A percentile compares a stretch with the other conserved stretches of the same genome.
phyloP scores from a whole-genome alignment of 2,113 vertebrate genomes.

The Lycaon pictus region DNA sequence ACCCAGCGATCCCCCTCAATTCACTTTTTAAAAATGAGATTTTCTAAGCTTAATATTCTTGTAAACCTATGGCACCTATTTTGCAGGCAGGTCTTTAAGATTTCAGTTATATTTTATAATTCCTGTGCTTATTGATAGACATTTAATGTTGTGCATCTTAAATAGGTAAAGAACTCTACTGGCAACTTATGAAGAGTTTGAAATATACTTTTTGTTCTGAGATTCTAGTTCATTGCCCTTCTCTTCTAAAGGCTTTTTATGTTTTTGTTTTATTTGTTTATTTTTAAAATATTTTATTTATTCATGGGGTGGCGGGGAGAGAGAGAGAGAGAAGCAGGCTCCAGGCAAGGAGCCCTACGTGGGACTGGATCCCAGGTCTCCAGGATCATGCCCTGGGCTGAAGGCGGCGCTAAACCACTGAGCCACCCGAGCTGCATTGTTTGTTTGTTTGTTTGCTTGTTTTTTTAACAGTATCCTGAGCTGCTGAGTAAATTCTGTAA shows the following conservation, averaged over 20 bases:
- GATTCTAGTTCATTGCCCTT: neutral
- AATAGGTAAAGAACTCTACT: neutral
- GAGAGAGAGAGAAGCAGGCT: too few relatives aligned
- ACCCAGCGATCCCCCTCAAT: neutral
- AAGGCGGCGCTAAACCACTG: too few relatives aligned
- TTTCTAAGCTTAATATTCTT: neutral
- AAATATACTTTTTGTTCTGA: neutral
- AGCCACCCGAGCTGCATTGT: too few relatives aligned
- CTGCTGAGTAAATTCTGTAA: slow-evolving; percentile 1
- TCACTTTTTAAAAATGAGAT: neutral
- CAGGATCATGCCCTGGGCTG: too few relatives aligned
- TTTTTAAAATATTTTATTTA: too few relatives aligned
- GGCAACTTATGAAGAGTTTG: neutral
- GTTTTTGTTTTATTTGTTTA: neutral
- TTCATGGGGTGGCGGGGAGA: too few relatives aligned
- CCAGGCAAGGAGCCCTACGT: too few relatives aligned
- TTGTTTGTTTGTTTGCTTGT: neutral
- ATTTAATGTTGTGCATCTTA: neutral
- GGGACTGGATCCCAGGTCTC: too few relatives aligned
- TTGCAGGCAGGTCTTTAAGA: slow-evolving; percentile 32
- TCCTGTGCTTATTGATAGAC: neutral
- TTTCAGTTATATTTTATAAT: slow-evolving; percentile 1
- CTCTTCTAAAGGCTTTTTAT: neutral
- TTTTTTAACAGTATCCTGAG: neutral
- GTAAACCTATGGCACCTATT: neutral